phyloP scores from a whole-genome alignment of 2,888 invertebrate species.

The Ditula angustiorana region DNA sequence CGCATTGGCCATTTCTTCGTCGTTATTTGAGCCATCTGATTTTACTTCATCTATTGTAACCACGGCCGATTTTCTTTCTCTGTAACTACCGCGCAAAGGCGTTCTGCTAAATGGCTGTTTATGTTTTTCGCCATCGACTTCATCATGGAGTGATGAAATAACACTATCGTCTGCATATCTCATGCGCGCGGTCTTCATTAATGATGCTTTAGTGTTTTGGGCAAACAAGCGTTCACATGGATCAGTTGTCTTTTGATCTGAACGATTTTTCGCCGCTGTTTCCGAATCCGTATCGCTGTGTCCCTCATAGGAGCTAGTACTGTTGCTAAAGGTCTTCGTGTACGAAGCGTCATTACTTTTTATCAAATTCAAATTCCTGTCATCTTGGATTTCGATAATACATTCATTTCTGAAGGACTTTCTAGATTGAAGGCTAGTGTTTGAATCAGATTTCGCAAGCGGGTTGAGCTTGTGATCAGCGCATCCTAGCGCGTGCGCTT shows the following conservation, averaged over 20 bases:
- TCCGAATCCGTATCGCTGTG: conserved; percentile 89
- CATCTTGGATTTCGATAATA: conserved; percentile 77
- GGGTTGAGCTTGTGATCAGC: conserved; percentile 79
- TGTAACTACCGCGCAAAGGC: conserved; percentile 72
- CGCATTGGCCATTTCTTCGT: conserved; percentile 69
- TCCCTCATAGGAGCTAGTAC: conserved; percentile 87
- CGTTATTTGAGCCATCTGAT: conserved; percentile 71
- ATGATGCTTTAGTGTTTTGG: conserved; percentile 85
- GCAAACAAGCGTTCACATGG: conserved; percentile 83
- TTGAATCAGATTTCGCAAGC: conserved; percentile 79
- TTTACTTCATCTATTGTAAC: conserved; percentile 82
- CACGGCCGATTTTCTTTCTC: conserved; percentile 76
- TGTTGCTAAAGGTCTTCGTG: conserved; percentile 84
- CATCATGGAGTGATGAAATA: conserved; percentile 67
- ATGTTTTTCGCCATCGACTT: conserved; percentile 76
- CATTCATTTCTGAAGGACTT: conserved; percentile 74
- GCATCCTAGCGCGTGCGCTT: conserved; percentile 91
- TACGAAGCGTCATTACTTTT: conserved; percentile 67
- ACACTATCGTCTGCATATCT: conserved; percentile 82
- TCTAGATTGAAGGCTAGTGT: conserved; percentile 74
- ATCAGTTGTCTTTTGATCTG: conserved; percentile 68
- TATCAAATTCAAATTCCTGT: conserved; percentile 55
- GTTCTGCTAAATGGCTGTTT: conserved; percentile 71
- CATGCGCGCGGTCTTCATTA: conserved; percentile 87
- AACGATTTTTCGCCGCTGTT: conserved; percentile 73